Conservation (phyloP, 2,888 invertebrate genomes). For the Heliconius charithonia region DNA sequence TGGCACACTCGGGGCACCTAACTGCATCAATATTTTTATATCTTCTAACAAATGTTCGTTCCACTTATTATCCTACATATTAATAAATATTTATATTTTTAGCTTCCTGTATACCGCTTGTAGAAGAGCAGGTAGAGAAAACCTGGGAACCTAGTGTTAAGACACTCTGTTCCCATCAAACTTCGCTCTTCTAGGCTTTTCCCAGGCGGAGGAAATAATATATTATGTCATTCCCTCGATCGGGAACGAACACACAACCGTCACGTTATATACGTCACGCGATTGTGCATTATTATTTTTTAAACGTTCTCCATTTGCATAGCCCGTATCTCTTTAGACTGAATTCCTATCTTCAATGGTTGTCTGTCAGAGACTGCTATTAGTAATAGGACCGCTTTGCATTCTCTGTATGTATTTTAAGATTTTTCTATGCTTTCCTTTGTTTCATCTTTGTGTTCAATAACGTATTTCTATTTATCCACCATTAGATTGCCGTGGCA, state of each 20-base stretch:
- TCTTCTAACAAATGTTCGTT: no score
- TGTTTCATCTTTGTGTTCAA: neutral
- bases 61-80: no score
- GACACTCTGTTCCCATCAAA: neutral
- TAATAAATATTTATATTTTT: no score
- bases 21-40: no score
- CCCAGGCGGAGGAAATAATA: no score
- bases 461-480: neutral
- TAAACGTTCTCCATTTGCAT: neutral
- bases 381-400: neutral
- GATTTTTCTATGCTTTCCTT: neutral
- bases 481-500: neutral
- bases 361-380: neutral
- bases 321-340: neutral
- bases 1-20: neutral
- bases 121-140: neutral
- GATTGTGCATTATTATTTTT: neutral
- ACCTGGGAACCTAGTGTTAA: neutral
- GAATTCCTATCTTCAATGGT: neutral
- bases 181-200: neutral
- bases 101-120: no score
- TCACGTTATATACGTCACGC: no score
- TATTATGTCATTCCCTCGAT: no score
- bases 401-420: neutral
- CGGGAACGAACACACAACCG: neutral